Base-by-base conservation (phyloP, 92 coral and sea anemone genomes). In the Parazoanthus atlanticus region DNA sequence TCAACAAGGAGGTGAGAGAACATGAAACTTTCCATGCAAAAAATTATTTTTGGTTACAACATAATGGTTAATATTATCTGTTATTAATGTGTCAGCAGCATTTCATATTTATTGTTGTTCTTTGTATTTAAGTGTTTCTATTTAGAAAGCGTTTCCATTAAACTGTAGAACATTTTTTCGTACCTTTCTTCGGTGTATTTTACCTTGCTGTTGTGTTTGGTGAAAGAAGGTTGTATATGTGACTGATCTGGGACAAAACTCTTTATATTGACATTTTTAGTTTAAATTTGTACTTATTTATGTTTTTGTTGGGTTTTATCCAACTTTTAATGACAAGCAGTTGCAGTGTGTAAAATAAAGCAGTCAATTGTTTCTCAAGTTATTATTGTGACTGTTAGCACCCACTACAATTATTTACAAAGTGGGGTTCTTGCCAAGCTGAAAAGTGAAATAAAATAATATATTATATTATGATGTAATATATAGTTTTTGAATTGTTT, bases 1-100 rank as follows among this genome's bases (percentile, higher is more conserved):
- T 96, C 58, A 92, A 95, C 90, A 93, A 88, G 56, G 96, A 96
- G 99, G 99, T 96, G 89, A 94, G 95, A 61, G 30, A 10, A 2
- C 16, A 19, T 26, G 17, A 23, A 25, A 61, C 69, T 0, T 61
- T 5, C 69, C 8, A 0, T 61, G 28, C 69, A 61, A 61, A 61
- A 23, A 12, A 52, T 2, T 36, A 2, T 70, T 26, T 72, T 30
- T 10, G 0, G 7, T 32, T 72, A 36, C 76, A 72, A 30, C 17
- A 11, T 32, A 29, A 16, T 26, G 7, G 38, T 30, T 12, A 72
- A 29, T 32, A 25, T 4, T 6, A 61, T 2, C 3, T 1, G 58
- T 52, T 21, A 2, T 15, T 67, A 67, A 67, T 74, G 23, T 34
- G 47, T 17, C 12, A n/a, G 9, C 34, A 74, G 40, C 40, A 34